These are phyloP conservation scores for Acarapis woodi DNA, from an alignment of 1,140 invertebrate species.

Conservation along the genomic window DNA sequence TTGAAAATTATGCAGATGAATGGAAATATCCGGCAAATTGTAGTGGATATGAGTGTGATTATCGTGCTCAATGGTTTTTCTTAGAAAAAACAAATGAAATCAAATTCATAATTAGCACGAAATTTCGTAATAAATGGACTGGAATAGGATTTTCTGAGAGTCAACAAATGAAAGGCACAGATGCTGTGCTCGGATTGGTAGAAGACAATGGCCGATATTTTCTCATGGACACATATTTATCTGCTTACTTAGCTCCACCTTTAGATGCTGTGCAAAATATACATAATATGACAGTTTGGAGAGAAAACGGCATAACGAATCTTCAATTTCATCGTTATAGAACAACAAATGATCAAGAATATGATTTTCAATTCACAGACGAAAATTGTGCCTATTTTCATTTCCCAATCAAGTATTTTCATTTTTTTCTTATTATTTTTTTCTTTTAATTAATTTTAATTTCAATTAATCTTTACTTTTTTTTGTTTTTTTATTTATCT, in stretches of 20 bases:
- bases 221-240: slow-evolving; percentile 60
- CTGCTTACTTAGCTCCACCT: slow-evolving; percentile 23
- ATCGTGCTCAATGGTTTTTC: slow-evolving; percentile 54
- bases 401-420: slow-evolving; percentile 51
- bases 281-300: slow-evolving; percentile 31
- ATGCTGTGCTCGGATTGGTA: slow-evolving; percentile 59
- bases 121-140: slow-evolving; percentile 53
- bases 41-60: slow-evolving; percentile 38
- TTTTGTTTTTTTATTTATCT: too few species aligned
- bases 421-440: too few species aligned
- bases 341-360: slow-evolving; percentile 30
- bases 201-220: slow-evolving; percentile 38
- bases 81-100: slow-evolving; percentile 41
- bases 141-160: slow-evolving; percentile 72
- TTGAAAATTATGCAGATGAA: slow-evolving; percentile 15
- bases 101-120: slow-evolving; percentile 54
- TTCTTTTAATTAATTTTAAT: too few species aligned
- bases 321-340: slow-evolving; percentile 47
- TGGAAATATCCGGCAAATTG: slow-evolving; percentile 47
- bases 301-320: slow-evolving; percentile 41
- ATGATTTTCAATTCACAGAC: slow-evolving; percentile 52
- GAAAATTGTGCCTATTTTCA: slow-evolving; percentile 55
- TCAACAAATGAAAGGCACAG: slow-evolving; percentile 50
- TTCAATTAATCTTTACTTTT: too few species aligned
- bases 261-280: slow-evolving; percentile 43